A percentile compares a stretch with the other conserved stretches of the same genome.
These are phyloP conservation scores for Neotoxoptera formosana DNA, from an alignment of 1,140 invertebrate species.

Conservation along the genomic window DNA sequence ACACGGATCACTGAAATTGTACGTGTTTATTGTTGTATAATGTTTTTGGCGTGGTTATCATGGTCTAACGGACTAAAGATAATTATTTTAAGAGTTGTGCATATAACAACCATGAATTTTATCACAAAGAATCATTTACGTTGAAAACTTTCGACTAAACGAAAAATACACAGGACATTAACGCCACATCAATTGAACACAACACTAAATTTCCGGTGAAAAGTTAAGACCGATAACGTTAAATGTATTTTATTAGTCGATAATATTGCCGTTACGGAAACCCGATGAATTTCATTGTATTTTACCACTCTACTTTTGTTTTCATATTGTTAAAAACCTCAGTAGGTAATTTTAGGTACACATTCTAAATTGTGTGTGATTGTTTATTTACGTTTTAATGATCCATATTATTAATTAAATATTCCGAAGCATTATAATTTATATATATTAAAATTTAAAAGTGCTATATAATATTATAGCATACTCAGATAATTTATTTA, in stretches of 20 bases:
- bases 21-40: too few relatives aligned
- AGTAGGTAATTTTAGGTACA: background rate
- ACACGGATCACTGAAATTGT: background rate
- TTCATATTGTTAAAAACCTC: background rate
- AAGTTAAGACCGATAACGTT: background rate
- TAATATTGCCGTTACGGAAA: background rate
- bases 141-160: background rate
- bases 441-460: background rate
- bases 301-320: background rate
- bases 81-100: background rate
- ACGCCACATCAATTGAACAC: background rate
- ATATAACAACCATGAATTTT: background rate
- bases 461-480: background rate
- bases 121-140: background rate
- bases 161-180: background rate
- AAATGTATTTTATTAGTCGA: background rate
- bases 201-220: background rate
- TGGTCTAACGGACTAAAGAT: background rate
- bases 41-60: background rate
- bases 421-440: background rate
- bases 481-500: background rate
- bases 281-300: background rate
- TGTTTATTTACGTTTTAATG: background rate
- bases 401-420: background rate
- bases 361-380: background rate